phyloP scores from a whole-genome alignment of 2,113 vertebrate genomes.

The Corythaeola cristata region DNA sequence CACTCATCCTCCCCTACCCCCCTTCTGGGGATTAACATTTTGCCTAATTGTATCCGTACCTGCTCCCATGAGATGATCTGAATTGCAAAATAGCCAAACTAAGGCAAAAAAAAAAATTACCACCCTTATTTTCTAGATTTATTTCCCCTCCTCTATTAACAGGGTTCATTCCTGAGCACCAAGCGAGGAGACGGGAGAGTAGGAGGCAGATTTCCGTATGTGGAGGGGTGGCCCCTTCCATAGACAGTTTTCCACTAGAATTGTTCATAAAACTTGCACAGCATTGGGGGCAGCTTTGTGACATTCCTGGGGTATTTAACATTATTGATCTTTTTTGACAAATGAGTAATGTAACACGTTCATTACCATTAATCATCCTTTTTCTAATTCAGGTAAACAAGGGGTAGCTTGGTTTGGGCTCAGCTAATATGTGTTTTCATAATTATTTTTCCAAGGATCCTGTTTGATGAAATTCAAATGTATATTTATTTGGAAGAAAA shows the following conservation, averaged over 20 bases:
- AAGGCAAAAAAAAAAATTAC: not conserved
- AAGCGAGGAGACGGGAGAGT: not conserved
- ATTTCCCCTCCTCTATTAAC: not conserved
- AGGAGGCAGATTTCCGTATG: not conserved
- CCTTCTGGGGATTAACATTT: not conserved
- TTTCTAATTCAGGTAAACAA: constrained; percentile 53
- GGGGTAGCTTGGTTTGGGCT: not conserved
- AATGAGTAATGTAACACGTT: constrained; percentile 53
- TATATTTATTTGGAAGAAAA: constrained; percentile 41
- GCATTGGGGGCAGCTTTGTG: constrained; percentile 41
- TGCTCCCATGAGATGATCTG: not conserved
- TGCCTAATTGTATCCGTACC: not conserved
- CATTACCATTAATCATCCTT: constrained; percentile 58
- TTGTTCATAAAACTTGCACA: constrained; percentile 1
- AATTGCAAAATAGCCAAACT: constrained; percentile 22
- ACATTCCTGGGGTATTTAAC: constrained; percentile 39
- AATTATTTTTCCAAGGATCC: constrained; percentile 28
- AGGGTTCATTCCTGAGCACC: not conserved
- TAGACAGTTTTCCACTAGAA: not conserved
- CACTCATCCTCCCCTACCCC: no score
- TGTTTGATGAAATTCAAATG: constrained; percentile 10
- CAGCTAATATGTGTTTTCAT: not conserved
- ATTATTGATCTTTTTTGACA: constrained; percentile 63
- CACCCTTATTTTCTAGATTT: not conserved
- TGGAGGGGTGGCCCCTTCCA: not conserved